Evolutionary conservation across 2,113 vertebrate species (phyloP).

Genomic region (Elephantulus edwardii): DNA sequence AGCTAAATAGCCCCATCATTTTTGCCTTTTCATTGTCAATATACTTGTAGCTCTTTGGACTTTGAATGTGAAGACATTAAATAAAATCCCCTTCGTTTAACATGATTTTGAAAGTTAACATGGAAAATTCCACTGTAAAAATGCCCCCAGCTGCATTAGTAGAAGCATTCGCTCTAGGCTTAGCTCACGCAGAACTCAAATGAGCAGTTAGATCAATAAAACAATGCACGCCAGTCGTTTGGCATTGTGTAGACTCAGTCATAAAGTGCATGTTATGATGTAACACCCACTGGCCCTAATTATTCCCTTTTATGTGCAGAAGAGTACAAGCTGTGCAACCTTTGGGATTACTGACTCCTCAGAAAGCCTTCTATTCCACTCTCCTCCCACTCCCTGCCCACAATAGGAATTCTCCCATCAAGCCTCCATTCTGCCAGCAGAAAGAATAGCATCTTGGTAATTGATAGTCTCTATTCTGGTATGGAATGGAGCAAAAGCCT

Average conservation of each 20-base stretch:
- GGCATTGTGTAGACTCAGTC: slow-evolving; percentile 58
- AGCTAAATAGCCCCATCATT: neutral
- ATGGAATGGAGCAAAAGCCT: neutral
- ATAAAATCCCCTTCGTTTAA: slow-evolving; percentile 14
- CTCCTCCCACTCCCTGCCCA: slow-evolving; percentile 54
- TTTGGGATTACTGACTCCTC: slow-evolving; percentile 51
- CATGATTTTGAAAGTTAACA: slow-evolving; percentile 49
- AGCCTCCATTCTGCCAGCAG: slow-evolving; percentile 27
- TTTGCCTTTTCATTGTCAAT: slow-evolving; percentile 19
- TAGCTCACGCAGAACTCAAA: slow-evolving; percentile 58
- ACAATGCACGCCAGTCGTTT: slow-evolving; percentile 38
- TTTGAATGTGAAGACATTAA: neutral
- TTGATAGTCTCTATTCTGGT: slow-evolving; percentile 63
- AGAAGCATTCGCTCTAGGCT: neutral
- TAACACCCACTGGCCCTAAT: slow-evolving; percentile 73
- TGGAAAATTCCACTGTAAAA: slow-evolving; percentile 61
- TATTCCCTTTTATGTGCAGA: slow-evolving; percentile 63
- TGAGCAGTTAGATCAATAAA: slow-evolving; percentile 61
- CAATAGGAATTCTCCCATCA: slow-evolving; percentile 60
- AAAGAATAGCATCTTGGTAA: slow-evolving; percentile 59
- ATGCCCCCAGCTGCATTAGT: slow-evolving; percentile 54
- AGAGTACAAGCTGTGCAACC: slow-evolving; percentile 57
- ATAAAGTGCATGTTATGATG: slow-evolving; percentile 72
- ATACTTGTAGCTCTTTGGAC: neutral
- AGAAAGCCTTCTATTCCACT: slow-evolving; percentile 52